A percentile compares a stretch with the other conserved stretches of the same genome.
phyloP scores from a whole-genome alignment of 2,888 invertebrate species.

The Hoplodrina blanda region DNA sequence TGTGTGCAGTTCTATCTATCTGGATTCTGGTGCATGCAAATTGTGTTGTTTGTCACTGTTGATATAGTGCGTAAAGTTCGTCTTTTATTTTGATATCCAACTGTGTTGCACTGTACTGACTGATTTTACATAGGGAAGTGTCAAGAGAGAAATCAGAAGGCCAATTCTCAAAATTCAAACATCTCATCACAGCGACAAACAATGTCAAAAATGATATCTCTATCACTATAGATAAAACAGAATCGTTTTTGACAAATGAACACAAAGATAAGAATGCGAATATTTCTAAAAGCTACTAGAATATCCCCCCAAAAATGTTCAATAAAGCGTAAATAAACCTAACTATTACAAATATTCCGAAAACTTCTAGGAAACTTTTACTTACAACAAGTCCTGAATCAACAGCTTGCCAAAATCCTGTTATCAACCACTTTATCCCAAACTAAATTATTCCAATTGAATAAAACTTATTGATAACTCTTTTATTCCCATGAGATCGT shows the following conservation, averaged over 20 bases:
- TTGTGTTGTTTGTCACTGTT: constrained; percentile 28
- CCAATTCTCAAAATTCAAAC: no score
- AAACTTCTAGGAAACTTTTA: constrained; percentile 34
- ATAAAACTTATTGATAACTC: constrained; percentile 87
- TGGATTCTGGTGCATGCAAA: constrained; percentile 23
- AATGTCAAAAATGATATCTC: no score
- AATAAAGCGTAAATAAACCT: not conserved
- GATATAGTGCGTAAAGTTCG: constrained; percentile 12
- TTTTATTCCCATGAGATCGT: constrained; percentile 82
- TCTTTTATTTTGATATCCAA: constrained; percentile 22
- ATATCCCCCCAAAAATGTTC: not conserved
- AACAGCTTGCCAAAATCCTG: constrained; percentile 68
- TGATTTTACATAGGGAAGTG: not conserved
- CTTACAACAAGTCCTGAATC: constrained; percentile 39
- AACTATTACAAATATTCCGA: not conserved
- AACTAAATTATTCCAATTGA: constrained; percentile 80
- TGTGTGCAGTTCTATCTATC: constrained; percentile 69
- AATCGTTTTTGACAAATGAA: no score
- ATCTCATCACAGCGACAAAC: no score
- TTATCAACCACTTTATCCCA: constrained; percentile 64
- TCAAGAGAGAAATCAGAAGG: not conserved
- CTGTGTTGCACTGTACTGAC: not conserved
- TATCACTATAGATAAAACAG: no score
- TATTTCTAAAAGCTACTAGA: no score
- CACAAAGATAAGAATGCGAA: no score